Evolutionary conservation across 2,113 vertebrate species (phyloP).

Genomic region (Spea multiplicata): DNA sequence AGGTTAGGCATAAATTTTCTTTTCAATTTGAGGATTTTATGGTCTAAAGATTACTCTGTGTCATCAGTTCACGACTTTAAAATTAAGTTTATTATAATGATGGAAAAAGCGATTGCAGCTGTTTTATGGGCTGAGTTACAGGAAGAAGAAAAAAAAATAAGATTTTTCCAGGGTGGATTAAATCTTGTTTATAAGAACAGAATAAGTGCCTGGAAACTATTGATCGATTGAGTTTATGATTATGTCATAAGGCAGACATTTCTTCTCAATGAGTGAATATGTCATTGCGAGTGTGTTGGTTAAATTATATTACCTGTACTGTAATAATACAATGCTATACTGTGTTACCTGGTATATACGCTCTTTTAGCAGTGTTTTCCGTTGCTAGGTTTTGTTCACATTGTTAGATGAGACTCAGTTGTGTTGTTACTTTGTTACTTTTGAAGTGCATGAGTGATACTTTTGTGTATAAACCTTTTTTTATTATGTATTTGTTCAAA

Average conservation of each 20-base stretch:
- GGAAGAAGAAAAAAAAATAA: neutral
- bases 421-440: too few species aligned
- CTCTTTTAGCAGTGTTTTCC: too few species aligned
- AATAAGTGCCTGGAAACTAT: slow-evolving; percentile 19
- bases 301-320: too few species aligned
- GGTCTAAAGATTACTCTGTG: slow-evolving; percentile 51
- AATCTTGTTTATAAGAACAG: slow-evolving; percentile 26
- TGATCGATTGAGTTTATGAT: slow-evolving; percentile 2
- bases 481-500: too few species aligned
- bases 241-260: slow-evolving; percentile 41
- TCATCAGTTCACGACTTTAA: slow-evolving; percentile 47
- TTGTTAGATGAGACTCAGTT: too few species aligned
- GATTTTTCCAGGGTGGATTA: slow-evolving; percentile 27
- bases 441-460: too few species aligned
- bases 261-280: slow-evolving; percentile 32
- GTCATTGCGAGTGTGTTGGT: neutral
- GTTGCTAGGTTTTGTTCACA: too few species aligned
- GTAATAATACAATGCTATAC: too few species aligned
- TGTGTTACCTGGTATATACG: too few species aligned
- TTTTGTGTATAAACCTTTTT: too few species aligned
- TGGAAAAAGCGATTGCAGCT: slow-evolving; percentile 44
- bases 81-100: slow-evolving; percentile 52
- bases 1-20: slow-evolving; percentile 57
- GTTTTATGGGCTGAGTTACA: slow-evolving; percentile 11
- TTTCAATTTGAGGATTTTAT: slow-evolving; percentile 56